Percentiles rank a stretch among this genome's conserved stretches.
These are phyloP conservation scores for Percopsis transmontana DNA, from an alignment of 2,113 vertebrate species.

Conservation along the genomic window DNA sequence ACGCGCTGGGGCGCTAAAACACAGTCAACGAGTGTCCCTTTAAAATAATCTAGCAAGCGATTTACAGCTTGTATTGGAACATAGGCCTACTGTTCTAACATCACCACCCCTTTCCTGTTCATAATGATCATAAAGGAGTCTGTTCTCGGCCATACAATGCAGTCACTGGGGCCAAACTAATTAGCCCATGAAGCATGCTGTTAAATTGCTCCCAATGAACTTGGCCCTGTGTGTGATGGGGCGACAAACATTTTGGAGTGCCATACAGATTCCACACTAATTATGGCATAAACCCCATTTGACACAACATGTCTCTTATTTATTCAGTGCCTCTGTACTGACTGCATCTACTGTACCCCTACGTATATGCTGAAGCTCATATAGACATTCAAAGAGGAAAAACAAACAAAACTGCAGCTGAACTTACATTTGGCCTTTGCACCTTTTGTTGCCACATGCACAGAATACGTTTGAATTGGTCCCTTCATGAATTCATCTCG, in stretches of 20 bases:
- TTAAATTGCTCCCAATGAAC: conserved; percentile 72
- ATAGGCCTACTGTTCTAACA: conserved; percentile 28
- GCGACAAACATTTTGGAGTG: conserved; percentile 35
- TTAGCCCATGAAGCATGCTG: conserved; percentile 68
- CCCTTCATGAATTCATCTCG: too few species aligned
- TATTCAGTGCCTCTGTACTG: too few species aligned
- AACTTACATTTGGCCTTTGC: too few species aligned
- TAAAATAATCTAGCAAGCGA: conserved; percentile 5
- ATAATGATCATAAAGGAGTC: conserved; percentile 41
- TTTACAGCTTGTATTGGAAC: conserved; percentile 31
- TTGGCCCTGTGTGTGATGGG: conserved; percentile 53
- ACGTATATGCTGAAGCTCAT: too few species aligned
- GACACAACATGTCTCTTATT: conserved; percentile 35
- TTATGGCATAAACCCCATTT: conserved; percentile 60
- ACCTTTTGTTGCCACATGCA: too few species aligned
- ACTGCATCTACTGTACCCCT: too few species aligned
- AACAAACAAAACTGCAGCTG: too few species aligned
- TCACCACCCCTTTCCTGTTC: conserved; percentile 30
- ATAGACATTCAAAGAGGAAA: too few species aligned
- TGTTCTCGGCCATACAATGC: conserved; percentile 54
- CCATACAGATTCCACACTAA: conserved; percentile 64
- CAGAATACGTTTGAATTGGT: too few species aligned
- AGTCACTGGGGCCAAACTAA: conserved; percentile 57
- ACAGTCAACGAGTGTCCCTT: too few species aligned
- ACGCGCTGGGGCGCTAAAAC: too few species aligned